Evolutionary conservation across 37 sponge, comb jelly and placozoan species (phyloP).

Genomic region (Cliona cf. orientalis): DNA sequence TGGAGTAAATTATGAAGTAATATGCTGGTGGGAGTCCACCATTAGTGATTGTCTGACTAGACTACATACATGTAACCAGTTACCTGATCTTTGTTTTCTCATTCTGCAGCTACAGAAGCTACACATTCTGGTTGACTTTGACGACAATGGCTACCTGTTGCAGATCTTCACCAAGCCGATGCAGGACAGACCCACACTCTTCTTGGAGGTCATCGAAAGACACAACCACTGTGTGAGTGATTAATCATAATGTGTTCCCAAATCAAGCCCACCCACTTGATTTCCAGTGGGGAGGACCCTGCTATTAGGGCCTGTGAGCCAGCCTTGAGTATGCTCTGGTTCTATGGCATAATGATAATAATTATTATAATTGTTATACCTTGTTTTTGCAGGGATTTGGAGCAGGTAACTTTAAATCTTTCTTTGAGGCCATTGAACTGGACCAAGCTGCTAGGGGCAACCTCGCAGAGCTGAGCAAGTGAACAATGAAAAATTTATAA

Average conservation of each 20-base stretch:
- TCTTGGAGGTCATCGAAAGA: slow-evolving; percentile 95
- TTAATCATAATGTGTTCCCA: too few species aligned
- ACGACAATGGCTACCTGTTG: slow-evolving; percentile 97
- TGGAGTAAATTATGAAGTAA: too few species aligned
- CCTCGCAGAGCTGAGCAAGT: background rate
- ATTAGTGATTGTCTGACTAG: too few species aligned
- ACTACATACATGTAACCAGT: too few species aligned
- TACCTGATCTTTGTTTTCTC: background rate
- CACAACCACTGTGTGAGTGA: slow-evolving; percentile 88
- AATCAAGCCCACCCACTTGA: background rate
- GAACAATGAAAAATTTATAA: background rate
- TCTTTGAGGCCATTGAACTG: slow-evolving; percentile 94
- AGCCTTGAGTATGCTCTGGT: background rate
- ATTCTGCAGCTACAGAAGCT: slow-evolving; percentile 84
- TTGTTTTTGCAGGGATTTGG: slow-evolving; percentile 91
- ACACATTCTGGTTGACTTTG: slow-evolving; percentile 95
- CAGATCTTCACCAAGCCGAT: slow-evolving; percentile 98
- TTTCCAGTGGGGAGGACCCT: background rate
- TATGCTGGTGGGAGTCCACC: too few species aligned
- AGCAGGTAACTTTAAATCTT: slow-evolving; percentile 98
- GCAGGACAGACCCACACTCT: slow-evolving; percentile 97
- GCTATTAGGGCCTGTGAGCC: background rate
- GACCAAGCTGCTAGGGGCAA: slow-evolving; percentile 93
- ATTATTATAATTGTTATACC: background rate
- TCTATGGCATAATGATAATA: background rate